phyloP scores from a whole-genome alignment of 2,888 invertebrate species.

The Frankliniella intonsa region DNA sequence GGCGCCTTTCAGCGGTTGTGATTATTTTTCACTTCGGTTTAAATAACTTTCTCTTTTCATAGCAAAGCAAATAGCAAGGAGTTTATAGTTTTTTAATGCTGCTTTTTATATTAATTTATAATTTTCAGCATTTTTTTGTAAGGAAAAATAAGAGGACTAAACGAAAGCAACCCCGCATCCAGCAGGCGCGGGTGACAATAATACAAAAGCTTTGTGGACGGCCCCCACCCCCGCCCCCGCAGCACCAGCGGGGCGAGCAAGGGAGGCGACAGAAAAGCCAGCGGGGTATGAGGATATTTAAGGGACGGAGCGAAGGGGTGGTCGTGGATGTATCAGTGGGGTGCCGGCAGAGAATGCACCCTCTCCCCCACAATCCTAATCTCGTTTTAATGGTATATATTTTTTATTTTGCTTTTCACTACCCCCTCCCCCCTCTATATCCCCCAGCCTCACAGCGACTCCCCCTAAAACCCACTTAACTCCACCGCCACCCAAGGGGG shows the following conservation, averaged over 20 bases:
- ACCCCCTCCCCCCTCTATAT: neutral
- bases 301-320: conserved; percentile 5
- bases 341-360: conserved; percentile 13
- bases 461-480: conserved; percentile 12
- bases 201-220: neutral
- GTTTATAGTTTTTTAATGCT: too few relatives aligned
- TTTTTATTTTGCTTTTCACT: conserved; percentile 1
- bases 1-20: too few relatives aligned
- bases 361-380: conserved; percentile 10
- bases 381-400: conserved; percentile 23
- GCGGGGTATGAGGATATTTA: neutral
- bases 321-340: neutral
- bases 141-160: too few relatives aligned
- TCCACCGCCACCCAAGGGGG: neutral
- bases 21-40: too few relatives aligned
- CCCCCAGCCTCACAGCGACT: neutral
- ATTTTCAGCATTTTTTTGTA: too few relatives aligned
- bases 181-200: too few relatives aligned
- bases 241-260: neutral
- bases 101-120: too few relatives aligned
- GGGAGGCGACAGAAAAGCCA: neutral
- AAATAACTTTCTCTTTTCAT: too few relatives aligned
- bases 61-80: too few relatives aligned
- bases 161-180: too few relatives aligned
- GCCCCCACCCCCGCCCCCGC: neutral